Evolutionary conservation across 2,113 vertebrate genomes (phyloP), one percentile per base, ranked within the genome.

Genomic region (Romanogobio albipinnatus): DNA sequence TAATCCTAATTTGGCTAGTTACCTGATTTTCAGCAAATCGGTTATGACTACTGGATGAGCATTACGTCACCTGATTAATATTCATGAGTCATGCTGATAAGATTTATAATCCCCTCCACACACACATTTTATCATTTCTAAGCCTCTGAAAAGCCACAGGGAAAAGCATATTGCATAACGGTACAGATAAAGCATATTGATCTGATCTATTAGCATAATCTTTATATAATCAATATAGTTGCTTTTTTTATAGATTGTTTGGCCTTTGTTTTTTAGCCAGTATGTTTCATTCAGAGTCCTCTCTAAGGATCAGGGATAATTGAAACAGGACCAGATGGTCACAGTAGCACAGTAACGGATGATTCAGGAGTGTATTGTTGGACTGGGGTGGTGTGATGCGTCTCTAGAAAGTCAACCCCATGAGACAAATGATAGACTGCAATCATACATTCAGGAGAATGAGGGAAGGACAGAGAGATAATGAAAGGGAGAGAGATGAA

Each of bases 301-400:
- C 47, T 76, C 53, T 59, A 47, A 29, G 39, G 77, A 9, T 47
- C 33, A 17, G 59, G 33, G 39, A 9, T 79, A 43, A 61, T 78
- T 79, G 53, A 61, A 61, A 79, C 19, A 15, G 61, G 62, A 68
- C 1, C 43, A 80, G 61, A 29, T 81, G 78, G 45, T 51, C 26
- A n/a, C 62, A 13, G 61, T 43, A 64, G 64, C 84, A 22, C 53
- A 33, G 68, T 29, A 4, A 56, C 17, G 2, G 70, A 78, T 22
- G 84, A 62, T 61, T 81, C 58, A 56, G 24, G 70, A 51, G 24
- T 49, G 33, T 56, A 76, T 71, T 76, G 81, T 73, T 71, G 45
- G 81, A 45, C 29, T 24, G 73, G 14, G n/a, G 71, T 76, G 58
- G 22, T 33, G 74, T 53, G 74, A 76, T 76, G 15, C 8, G 26